Conservation (phyloP, 2,113 vertebrate species). For the Forbesichthys papilliferus region DNA sequence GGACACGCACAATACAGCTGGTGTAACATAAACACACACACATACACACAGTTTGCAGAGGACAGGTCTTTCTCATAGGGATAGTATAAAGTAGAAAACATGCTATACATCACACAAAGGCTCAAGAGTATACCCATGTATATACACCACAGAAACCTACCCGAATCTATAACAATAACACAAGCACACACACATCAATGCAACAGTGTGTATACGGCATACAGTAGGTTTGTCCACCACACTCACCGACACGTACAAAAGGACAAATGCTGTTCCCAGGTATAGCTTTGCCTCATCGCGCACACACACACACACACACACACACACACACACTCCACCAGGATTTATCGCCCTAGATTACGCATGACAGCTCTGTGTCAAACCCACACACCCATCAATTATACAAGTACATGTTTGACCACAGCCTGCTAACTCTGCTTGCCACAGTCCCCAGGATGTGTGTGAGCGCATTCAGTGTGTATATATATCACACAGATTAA, state of each 20-base stretch:
- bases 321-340: slow-evolving; percentile 1
- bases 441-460: slow-evolving; percentile 28
- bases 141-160: no score
- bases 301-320: slow-evolving; percentile 12
- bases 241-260: background rate
- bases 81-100: slow-evolving; percentile 45
- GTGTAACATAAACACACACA: slow-evolving; percentile 2
- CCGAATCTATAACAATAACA: no score
- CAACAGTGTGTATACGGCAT: background rate
- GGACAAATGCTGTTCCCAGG: background rate
- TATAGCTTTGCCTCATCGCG: background rate
- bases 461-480: slow-evolving; percentile 23
- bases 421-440: slow-evolving; percentile 35
- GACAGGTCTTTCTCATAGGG: slow-evolving; percentile 41
- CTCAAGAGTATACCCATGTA: background rate
- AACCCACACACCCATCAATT: slow-evolving; percentile 65
- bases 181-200: no score
- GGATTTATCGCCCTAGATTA: slow-evolving; percentile 56
- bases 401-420: slow-evolving; percentile 60
- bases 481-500: slow-evolving; percentile 51
- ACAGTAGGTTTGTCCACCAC: no score
- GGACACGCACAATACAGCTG: background rate
- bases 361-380: slow-evolving; percentile 57
- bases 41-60: slow-evolving; percentile 12
- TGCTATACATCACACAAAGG: slow-evolving; percentile 62